A percentile compares a stretch with the other conserved stretches of the same genome.
Conservation (phyloP, 2,797 vertebrate genomes). For the Semaprochilodus insignis region DNA sequence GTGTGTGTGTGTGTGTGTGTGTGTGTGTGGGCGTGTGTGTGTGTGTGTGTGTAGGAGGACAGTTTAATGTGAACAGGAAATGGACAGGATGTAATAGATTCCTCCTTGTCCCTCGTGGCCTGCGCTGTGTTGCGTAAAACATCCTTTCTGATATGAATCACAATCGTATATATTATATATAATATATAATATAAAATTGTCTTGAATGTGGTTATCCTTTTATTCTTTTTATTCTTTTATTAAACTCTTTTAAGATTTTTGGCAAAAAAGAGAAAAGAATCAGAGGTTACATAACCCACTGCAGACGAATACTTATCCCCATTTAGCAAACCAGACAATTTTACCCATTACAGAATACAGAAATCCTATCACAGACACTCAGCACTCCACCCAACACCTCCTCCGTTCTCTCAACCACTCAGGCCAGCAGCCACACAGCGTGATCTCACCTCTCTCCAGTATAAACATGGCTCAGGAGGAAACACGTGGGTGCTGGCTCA, state of each 20-base stretch:
- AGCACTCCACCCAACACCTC: conserved; percentile 12
- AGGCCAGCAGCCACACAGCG: neutral
- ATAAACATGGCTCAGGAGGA: neutral
- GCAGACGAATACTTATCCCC: no score
- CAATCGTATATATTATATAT: no score
- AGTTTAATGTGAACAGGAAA: conserved; percentile 61
- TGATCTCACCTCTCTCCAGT: neutral
- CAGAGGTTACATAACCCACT: neutral
- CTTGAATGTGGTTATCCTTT: neutral
- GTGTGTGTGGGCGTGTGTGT: conserved; percentile 5
- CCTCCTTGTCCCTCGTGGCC: conserved; percentile 49
- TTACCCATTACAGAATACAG: neutral
- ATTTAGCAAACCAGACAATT: no score
- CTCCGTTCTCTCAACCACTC: neutral
- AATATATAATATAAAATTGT: no score
- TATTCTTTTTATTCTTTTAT: neutral
- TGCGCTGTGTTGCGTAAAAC: conserved; percentile 51
- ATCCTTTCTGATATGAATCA: conserved; percentile 9
- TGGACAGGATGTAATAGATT: conserved; percentile 61
- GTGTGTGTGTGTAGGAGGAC: conserved; percentile 50
- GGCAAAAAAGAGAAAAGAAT: neutral
- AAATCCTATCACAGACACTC: neutral
- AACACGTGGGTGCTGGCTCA: neutral
- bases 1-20: conserved; percentile 32
- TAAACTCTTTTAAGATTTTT: neutral